A percentile compares a stretch with the other conserved stretches of the same genome.
phyloP scores from a whole-genome alignment of 1,140 invertebrate genomes.

The Leucophenga varia region DNA sequence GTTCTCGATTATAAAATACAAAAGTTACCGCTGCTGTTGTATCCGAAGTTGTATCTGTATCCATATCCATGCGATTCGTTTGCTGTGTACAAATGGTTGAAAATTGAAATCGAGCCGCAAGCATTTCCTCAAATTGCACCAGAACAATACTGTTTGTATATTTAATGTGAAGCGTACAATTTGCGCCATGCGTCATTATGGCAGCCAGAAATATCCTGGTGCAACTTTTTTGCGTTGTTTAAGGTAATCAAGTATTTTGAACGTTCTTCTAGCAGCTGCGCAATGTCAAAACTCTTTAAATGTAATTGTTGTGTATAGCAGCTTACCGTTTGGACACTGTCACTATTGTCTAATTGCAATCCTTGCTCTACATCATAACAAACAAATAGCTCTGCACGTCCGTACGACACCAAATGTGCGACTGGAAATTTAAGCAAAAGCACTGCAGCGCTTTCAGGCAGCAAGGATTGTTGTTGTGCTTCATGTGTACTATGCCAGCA shows the following conservation, averaged over 20 bases:
- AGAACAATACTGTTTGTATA: slow-evolving; percentile 15
- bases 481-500: slow-evolving; percentile 16
- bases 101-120: background rate
- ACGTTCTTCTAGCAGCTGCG: slow-evolving; percentile 10
- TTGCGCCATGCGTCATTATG: slow-evolving; percentile 23
- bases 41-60: background rate
- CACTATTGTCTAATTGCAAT: too few relatives aligned
- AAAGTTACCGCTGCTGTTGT: background rate
- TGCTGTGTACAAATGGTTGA: background rate
- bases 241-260: slow-evolving; percentile 22
- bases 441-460: slow-evolving; percentile 30
- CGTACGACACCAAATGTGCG: slow-evolving; percentile 19
- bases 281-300: slow-evolving; percentile 22
- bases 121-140: slow-evolving; percentile 23
- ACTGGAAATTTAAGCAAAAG: slow-evolving; percentile 24
- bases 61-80: slow-evolving; percentile 9
- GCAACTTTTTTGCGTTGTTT: slow-evolving; percentile 11
- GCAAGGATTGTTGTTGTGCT: slow-evolving; percentile 6
- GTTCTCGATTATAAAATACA: slow-evolving; percentile 29
- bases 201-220: slow-evolving; percentile 40
- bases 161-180: slow-evolving; percentile 17
- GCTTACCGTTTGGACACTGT: too few relatives aligned
- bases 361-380: slow-evolving; percentile 9
- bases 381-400: slow-evolving; percentile 18
- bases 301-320: slow-evolving; percentile 17